Evolutionary conservation across 2,113 vertebrate genomes (phyloP).

Genomic region (Ia io): DNA sequence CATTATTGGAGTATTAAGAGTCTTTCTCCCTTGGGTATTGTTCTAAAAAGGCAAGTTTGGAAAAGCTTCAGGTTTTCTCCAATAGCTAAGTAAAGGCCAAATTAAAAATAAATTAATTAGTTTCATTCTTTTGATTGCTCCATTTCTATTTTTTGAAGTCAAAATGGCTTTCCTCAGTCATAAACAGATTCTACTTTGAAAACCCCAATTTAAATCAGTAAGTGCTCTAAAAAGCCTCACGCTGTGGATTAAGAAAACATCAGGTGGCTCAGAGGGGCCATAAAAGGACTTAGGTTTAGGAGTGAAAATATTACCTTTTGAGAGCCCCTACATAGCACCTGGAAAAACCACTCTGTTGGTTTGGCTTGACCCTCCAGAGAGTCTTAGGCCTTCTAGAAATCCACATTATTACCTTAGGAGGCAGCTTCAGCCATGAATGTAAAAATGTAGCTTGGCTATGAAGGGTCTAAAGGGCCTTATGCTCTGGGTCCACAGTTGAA

Average conservation of each 20-base stretch:
- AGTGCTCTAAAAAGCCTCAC: background rate
- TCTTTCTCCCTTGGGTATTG: background rate
- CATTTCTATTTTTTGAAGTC: background rate
- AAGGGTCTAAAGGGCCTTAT: background rate
- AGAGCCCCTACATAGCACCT: background rate
- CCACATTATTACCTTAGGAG: background rate
- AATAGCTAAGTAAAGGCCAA: background rate
- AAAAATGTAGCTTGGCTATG: background rate
- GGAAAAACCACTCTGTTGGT: background rate
- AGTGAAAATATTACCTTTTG: background rate
- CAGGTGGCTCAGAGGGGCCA: background rate
- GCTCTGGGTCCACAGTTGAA: background rate
- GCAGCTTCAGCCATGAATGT: background rate
- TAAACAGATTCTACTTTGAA: background rate
- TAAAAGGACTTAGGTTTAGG: background rate
- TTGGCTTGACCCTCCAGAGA: background rate
- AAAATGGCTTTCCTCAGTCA: background rate
- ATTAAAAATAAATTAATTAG: constrained; percentile 22
- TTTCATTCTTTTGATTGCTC: background rate
- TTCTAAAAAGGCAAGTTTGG: background rate
- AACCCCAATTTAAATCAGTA: background rate
- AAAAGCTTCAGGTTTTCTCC: background rate
- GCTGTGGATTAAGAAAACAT: background rate
- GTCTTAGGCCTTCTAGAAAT: background rate
- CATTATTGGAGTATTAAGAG: background rate